Conservation (phyloP, 2,888 invertebrate species). For the Antheraea assamensis region DNA sequence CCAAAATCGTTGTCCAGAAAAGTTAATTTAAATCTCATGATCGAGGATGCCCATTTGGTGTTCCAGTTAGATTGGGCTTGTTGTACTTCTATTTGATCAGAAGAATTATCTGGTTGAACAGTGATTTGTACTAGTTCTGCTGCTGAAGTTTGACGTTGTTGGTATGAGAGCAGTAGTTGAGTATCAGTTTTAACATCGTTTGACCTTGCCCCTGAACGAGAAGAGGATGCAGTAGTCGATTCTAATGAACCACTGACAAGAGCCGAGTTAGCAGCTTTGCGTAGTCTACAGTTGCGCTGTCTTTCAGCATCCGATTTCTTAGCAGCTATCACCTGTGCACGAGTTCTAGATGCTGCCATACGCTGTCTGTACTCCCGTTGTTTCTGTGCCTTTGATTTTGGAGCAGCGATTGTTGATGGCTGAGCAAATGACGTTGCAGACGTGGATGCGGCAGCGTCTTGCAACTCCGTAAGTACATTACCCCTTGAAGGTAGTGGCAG, state of each 20-base stretch:
- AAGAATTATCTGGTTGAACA: too few species aligned
- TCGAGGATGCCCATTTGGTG: constrained; percentile 44
- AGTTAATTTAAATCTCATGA: constrained; percentile 41
- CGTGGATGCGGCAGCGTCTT: constrained; percentile 34
- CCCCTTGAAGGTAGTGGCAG: constrained; percentile 21
- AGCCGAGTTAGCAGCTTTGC: too few species aligned
- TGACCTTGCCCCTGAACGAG: too few species aligned
- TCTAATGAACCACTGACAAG: too few species aligned
- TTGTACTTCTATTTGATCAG: not conserved
- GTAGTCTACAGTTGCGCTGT: constrained; percentile 30
- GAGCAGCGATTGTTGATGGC: constrained; percentile 30
- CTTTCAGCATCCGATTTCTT: constrained; percentile 37
- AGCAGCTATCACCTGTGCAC: constrained; percentile 29
- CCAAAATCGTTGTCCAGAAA: constrained; percentile 50
- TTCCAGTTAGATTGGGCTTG: constrained; percentile 39
- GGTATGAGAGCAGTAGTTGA: too few species aligned
- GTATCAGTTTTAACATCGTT: too few species aligned
- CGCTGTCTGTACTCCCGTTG: constrained; percentile 34
- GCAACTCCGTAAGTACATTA: constrained; percentile 9
- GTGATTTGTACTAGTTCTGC: too few species aligned
- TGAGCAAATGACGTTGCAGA: constrained; percentile 36
- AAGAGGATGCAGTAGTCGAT: too few species aligned
- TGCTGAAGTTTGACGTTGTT: too few species aligned
- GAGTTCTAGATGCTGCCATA: constrained; percentile 25
- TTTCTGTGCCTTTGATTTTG: constrained; percentile 32